A percentile compares a stretch with the other conserved stretches of the same genome.
Evolutionary conservation across 2,797 vertebrate genomes (phyloP).

Genomic region (Acipenser oxyrinchus): DNA sequence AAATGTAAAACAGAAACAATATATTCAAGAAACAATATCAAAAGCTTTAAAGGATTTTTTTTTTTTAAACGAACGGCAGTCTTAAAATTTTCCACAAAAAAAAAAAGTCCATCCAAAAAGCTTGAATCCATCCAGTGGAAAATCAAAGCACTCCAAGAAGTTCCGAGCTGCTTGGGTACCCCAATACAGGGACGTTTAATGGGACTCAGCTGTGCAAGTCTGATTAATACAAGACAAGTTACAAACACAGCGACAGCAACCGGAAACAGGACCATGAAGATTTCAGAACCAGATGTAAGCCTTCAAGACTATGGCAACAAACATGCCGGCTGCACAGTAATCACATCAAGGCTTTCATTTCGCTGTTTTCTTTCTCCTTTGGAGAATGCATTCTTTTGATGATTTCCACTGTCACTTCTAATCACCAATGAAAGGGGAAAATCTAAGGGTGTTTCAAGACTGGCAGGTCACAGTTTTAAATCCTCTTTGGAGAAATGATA

Average conservation of each 20-base stretch:
- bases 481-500: no score
- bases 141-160: conserved; percentile 22
- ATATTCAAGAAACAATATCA: no score
- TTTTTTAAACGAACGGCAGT: no score
- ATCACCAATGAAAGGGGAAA: conserved; percentile 28
- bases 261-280: conserved; percentile 35
- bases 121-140: conserved; percentile 33
- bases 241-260: conserved; percentile 31
- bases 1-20: no score
- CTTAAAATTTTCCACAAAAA: no score
- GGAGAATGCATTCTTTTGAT: conserved; percentile 9
- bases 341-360: conserved; percentile 31
- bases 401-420: conserved; percentile 27
- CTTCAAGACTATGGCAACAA: conserved; percentile 36
- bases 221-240: conserved; percentile 65
- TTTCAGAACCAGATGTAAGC: conserved; percentile 39
- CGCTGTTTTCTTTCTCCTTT: conserved; percentile 18
- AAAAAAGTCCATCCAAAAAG: conserved; percentile 8
- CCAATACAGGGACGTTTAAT: conserved; percentile 55
- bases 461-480: no score
- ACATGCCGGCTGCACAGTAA: conserved; percentile 29
- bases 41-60: no score
- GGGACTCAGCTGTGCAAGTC: conserved; percentile 56
- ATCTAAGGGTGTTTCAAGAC: conserved; percentile 15
- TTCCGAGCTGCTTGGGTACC: conserved; percentile 38